A percentile compares a stretch with the other conserved stretches of the same genome.
Conservation (phyloP, 2,113 vertebrate species). For the Serinus canaria region DNA sequence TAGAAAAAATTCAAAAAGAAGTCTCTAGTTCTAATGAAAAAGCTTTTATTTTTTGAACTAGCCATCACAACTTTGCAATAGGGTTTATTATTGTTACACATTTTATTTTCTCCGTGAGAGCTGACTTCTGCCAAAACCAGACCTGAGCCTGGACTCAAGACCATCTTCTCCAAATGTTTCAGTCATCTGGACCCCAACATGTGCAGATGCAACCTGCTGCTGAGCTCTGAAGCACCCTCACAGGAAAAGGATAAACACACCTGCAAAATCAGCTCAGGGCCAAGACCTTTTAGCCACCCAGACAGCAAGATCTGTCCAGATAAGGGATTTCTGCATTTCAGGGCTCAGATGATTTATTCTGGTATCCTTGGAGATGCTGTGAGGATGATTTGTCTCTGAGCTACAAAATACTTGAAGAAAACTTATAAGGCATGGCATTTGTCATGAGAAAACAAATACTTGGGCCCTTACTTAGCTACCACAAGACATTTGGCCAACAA, state of each 20-base stretch:
- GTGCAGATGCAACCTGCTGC: background rate
- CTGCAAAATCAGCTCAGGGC: background rate
- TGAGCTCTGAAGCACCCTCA: background rate
- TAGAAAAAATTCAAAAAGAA: background rate
- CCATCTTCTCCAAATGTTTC: background rate
- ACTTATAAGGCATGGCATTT: background rate
- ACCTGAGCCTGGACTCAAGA: background rate
- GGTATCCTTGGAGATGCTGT: background rate
- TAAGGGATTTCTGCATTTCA: background rate
- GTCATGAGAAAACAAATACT: background rate
- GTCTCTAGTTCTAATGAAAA: background rate
- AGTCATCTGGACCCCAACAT: background rate
- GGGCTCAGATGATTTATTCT: background rate
- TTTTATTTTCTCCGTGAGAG: background rate
- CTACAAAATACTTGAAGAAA: background rate
- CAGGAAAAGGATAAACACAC: background rate
- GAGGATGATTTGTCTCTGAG: background rate
- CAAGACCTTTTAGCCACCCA: background rate
- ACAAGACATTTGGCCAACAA: background rate
- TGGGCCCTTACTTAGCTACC: background rate
- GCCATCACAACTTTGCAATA: background rate
- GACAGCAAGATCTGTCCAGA: background rate
- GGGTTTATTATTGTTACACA: background rate
- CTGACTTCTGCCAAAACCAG: background rate
- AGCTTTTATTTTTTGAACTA: background rate